phyloP scores from a whole-genome alignment of 2,888 invertebrate species.

The Odontocerum albicorne region DNA sequence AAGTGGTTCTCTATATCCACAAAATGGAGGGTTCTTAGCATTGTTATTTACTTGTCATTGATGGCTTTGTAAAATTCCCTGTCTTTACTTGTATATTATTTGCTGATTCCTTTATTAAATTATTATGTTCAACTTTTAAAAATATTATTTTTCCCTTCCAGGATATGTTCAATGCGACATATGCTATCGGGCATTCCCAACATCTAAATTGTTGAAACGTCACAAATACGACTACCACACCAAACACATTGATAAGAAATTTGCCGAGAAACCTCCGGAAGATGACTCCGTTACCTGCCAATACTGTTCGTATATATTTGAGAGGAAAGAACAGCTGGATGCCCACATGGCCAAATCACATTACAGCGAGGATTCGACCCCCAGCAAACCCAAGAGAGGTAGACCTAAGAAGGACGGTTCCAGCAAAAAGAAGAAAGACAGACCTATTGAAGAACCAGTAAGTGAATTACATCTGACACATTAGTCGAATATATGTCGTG shows the following conservation, averaged over 20 bases:
- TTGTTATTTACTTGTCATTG: too few relatives aligned
- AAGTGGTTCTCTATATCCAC: too few relatives aligned
- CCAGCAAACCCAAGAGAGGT: conserved; percentile 1
- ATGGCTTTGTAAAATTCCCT: too few relatives aligned
- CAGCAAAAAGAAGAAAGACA: too few relatives aligned
- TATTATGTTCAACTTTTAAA: background rate
- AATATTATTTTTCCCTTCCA: conserved; percentile 1
- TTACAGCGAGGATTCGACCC: background rate
- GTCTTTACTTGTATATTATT: too few relatives aligned
- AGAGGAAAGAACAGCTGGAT: conserved; percentile 5
- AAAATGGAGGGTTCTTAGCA: too few relatives aligned
- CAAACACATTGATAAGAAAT: background rate
- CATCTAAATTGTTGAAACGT: conserved; percentile 17
- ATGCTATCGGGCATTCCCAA: conserved; percentile 24
- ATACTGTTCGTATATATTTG: conserved; percentile 6
- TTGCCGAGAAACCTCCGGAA: background rate
- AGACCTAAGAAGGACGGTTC: conserved; percentile 7
- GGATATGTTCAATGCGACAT: conserved; percentile 24
- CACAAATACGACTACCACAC: conserved; percentile 15
- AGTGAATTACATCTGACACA: too few relatives aligned
- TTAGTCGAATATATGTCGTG: too few relatives aligned
- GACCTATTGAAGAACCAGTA: too few relatives aligned
- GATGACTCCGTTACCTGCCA: background rate
- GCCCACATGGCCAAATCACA: conserved; percentile 5
- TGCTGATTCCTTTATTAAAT: too few relatives aligned